Percentiles rank a stretch among this genome's conserved stretches.
Evolutionary conservation across 2,113 vertebrate genomes (phyloP).

Genomic region (Rynchops niger): DNA sequence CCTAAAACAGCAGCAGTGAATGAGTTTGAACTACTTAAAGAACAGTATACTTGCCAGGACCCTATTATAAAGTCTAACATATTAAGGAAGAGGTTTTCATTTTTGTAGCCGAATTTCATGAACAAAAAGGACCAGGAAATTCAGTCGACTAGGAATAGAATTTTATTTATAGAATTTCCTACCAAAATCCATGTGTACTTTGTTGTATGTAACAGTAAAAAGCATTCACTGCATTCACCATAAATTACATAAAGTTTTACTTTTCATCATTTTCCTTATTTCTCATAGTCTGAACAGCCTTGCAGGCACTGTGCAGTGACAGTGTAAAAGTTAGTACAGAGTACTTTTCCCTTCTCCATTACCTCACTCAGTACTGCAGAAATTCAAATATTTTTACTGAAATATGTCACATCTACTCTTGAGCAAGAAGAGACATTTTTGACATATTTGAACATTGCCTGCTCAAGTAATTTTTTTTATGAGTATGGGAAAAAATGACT

Average conservation of each 20-base stretch:
- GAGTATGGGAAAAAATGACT: not conserved
- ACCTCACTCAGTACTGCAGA: not conserved
- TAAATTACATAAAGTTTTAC: not conserved
- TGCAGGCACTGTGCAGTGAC: not conserved
- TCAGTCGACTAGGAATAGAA: not conserved
- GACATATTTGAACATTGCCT: not conserved
- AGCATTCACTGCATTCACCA: not conserved
- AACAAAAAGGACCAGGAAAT: not conserved
- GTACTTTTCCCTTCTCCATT: not conserved
- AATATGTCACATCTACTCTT: not conserved
- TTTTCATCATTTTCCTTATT: not conserved
- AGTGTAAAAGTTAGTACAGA: not conserved
- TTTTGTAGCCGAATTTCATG: not conserved
- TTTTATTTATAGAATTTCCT: not conserved
- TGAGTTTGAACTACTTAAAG: not conserved
- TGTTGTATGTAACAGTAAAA: not conserved
- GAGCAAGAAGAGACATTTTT: not conserved
- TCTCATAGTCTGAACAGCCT: not conserved
- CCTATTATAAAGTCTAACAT: not conserved
- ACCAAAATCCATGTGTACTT: not conserved
- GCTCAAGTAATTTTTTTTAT: not conserved
- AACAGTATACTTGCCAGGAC: not conserved
- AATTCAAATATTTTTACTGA: not conserved
- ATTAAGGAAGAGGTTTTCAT: not conserved
- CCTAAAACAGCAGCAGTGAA: not conserved